Conservation (phyloP, 2,888 invertebrate species). For the Nesidiocoris tenuis region DNA sequence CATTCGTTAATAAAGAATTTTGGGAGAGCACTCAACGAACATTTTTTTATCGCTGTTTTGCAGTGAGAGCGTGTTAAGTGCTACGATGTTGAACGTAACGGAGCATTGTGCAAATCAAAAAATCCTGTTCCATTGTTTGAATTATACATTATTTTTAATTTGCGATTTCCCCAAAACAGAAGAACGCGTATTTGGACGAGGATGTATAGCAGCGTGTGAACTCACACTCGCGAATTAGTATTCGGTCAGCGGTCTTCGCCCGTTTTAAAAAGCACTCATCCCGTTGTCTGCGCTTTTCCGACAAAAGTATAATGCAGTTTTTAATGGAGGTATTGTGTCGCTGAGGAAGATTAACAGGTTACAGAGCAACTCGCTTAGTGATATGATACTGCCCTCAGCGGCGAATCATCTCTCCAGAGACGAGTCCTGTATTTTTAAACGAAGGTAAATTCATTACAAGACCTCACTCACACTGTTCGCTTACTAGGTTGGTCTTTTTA, state of each 20-base stretch:
- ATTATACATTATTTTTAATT: conserved; percentile 22
- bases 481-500: conserved; percentile 25
- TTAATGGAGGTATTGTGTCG: conserved; percentile 41
- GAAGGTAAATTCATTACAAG: conserved; percentile 40
- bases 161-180: no score
- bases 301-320: conserved; percentile 28
- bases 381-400: background rate
- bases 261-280: background rate
- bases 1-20: no score
- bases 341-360: conserved; percentile 30
- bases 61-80: conserved; percentile 10
- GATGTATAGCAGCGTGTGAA: no score
- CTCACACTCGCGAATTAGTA: background rate
- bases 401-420: background rate
- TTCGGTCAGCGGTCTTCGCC: no score
- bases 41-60: no score
- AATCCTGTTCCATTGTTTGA: conserved; percentile 27
- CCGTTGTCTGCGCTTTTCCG: background rate
- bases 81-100: conserved; percentile 17
- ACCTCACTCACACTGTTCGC: conserved; percentile 27
- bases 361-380: conserved; percentile 31
- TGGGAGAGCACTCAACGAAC: no score
- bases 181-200: no score
- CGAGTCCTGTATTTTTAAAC: conserved; percentile 37
- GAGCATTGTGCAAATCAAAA: no score